phyloP scores from a whole-genome alignment of 2,888 invertebrate genomes.

The Endotricha flammealis region DNA sequence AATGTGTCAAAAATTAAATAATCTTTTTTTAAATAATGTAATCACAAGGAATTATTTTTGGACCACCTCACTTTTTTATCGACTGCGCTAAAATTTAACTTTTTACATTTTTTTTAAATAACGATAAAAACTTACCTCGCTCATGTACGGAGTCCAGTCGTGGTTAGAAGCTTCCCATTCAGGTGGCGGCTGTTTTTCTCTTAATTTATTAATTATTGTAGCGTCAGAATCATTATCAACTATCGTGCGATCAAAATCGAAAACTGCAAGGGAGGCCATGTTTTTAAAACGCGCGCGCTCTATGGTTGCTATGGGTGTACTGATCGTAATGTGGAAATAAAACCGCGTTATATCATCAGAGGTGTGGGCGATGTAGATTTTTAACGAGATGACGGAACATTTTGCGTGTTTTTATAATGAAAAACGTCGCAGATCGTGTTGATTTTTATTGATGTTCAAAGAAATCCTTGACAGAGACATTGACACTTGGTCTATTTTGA shows the following conservation, averaged over 20 bases:
- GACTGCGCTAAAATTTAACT: no score
- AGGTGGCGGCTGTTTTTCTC: constrained; percentile 59
- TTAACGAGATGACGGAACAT: constrained; percentile 26
- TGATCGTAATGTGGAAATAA: constrained; percentile 22
- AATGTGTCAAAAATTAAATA: no score
- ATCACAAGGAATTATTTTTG: no score
- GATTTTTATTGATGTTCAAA: no score
- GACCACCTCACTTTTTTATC: no score
- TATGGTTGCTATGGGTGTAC: constrained; percentile 24
- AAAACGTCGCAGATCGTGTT: neutral
- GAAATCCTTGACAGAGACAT: constrained; percentile 12
- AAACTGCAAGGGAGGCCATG: constrained; percentile 62
- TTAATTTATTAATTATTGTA: constrained; percentile 57
- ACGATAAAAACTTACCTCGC: constrained; percentile 69
- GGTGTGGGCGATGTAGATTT: constrained; percentile 18
- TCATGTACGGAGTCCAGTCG: constrained; percentile 73
- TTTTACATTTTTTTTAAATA: no score
- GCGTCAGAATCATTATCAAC: constrained; percentile 67
- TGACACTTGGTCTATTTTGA: constrained; percentile 11
- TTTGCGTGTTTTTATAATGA: constrained; percentile 20
- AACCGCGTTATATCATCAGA: constrained; percentile 20
- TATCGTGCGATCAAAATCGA: constrained; percentile 69
- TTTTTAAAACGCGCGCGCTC: constrained; percentile 36
- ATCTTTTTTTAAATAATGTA: no score
- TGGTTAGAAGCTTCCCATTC: constrained; percentile 55